These are phyloP conservation scores for Pelobates fuscus DNA, from an alignment of 2,113 vertebrate species.

Conservation along the genomic window DNA sequence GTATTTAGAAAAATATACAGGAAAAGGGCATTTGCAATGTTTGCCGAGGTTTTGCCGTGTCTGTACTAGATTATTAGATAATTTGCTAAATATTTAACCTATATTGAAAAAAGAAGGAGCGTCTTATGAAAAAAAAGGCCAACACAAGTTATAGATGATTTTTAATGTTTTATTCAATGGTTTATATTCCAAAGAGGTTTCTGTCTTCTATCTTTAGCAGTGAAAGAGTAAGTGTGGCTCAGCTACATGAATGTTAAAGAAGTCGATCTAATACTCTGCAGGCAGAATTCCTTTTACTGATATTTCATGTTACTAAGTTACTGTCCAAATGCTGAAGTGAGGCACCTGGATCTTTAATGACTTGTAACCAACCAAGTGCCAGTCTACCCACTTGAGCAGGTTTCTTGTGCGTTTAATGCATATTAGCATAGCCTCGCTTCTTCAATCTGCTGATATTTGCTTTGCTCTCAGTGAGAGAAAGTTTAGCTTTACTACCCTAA, in stretches of 20 bases:
- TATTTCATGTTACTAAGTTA: constrained; percentile 21
- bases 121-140: too few relatives aligned
- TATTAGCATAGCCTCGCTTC: neutral
- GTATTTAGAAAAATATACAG: too few relatives aligned
- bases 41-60: too few relatives aligned
- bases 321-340: constrained; percentile 5
- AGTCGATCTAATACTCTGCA: neutral
- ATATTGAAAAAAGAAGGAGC: too few relatives aligned
- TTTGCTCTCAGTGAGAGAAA: constrained; percentile 25
- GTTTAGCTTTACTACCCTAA: neutral
- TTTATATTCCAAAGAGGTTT: too few relatives aligned
- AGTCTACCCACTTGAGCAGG: neutral
- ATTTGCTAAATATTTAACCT: too few relatives aligned
- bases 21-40: too few relatives aligned
- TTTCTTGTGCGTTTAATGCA: neutral
- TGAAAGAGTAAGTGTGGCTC: neutral
- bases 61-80: too few relatives aligned
- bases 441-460: constrained; percentile 16
- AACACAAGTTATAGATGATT: too few relatives aligned
- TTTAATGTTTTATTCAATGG: too few relatives aligned
- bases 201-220: too few relatives aligned
- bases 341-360: neutral
- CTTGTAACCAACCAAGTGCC: neutral
- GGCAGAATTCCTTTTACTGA: neutral
- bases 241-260: too few relatives aligned